Percentiles rank a stretch among this genome's conserved stretches.
These are phyloP conservation scores for Periplaneta americana DNA, from an alignment of 1,140 invertebrate genomes.

Conservation along the genomic window DNA sequence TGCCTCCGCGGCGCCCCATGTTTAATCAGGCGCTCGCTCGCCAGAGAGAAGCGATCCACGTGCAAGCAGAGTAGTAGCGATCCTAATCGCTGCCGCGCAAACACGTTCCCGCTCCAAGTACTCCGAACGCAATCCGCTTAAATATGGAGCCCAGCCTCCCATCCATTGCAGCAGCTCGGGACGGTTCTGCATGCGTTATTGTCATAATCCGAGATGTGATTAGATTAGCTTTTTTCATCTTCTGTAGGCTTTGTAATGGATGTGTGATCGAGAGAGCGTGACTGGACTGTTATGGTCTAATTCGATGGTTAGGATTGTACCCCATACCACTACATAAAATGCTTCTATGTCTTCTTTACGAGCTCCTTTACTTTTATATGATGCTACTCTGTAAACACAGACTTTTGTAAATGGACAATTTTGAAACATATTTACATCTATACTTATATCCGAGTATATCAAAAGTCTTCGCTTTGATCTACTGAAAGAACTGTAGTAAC, in stretches of 20 bases:
- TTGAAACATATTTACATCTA: not conserved
- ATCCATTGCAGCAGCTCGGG: not conserved
- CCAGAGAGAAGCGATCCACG: not conserved
- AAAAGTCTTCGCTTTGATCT: too few species aligned
- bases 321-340: not conserved
- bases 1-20: not conserved
- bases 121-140: not conserved
- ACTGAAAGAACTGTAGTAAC: too few species aligned
- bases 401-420: too few species aligned
- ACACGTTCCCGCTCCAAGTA: not conserved
- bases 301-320: not conserved
- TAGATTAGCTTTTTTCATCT: not conserved
- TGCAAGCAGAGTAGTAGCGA: not conserved
- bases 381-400: not conserved
- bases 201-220: not conserved
- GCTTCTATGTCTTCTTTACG: not conserved
- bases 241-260: not conserved
- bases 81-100: not conserved
- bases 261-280: not conserved
- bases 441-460: too few species aligned
- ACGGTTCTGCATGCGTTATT: not conserved
- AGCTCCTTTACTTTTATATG: not conserved
- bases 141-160: not conserved
- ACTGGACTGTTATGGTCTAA: not conserved
- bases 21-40: not conserved